Evolutionary conservation across 92 coral and sea anemone genomes (phyloP), one percentile per base, ranked within the genome.

Genomic region (Scolanthus callimorphus): DNA sequence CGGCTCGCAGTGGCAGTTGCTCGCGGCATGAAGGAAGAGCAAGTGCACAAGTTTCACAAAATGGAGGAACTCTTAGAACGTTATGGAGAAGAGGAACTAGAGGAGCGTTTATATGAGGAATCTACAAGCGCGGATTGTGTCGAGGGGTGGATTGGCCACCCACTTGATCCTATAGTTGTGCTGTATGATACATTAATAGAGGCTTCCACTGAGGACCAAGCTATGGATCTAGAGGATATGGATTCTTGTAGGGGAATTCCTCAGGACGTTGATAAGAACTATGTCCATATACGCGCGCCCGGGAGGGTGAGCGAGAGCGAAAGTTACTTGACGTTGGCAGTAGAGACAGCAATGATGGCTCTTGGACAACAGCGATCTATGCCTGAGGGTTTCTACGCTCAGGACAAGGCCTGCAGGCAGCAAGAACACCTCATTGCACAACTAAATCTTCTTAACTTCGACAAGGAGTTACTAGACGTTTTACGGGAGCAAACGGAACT

Each of bases 101-200:
- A 85, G 54, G 58, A 60, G 21, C 81, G 80, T 31, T 78, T 84
- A 27, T 92, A 67, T 51, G 80, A 83, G 57, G 85, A 73, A 47
- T 43, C 71, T 20, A 79, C 71, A n/a, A 70, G 57, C 24, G 84
- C 69, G 56, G 95, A 78, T n/a, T 57, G 47, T n/a, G 78, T 78
- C 2, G 95, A 87, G 46, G 98, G 98, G 2, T 92, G 98, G 98
- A 92, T 92, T 48, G 98, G 98, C 28, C 96, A 92, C 25, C 94
- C 83, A 1, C 74, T 92, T 19, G 98, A 92, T 26, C 98, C 98
- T 26, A 85, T 92, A 39, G 94, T 90, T 39, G 68, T 86, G 23
- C 71, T 92, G n/a, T 92, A 92, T 50, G 98, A 92, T 56, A 80
- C 98, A 0, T 69, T 92, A 26, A 84, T 75, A 23, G 98, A 89